Evolutionary conservation across 2,113 vertebrate species (phyloP).

Genomic region (Capreolus pygargus): DNA sequence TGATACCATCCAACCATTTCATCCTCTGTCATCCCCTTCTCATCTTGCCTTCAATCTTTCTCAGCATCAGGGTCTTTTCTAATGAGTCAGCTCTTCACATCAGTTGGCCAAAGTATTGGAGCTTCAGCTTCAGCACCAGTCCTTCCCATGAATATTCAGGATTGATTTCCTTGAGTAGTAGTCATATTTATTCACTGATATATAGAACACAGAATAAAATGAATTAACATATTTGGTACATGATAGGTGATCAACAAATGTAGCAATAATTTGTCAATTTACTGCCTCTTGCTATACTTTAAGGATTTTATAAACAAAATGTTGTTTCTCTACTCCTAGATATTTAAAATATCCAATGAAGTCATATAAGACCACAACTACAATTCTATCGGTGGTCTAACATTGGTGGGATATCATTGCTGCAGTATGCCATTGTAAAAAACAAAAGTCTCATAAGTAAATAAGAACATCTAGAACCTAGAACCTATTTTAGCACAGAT

Average conservation of each 20-base stretch:
- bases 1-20: not conserved
- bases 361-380: not conserved
- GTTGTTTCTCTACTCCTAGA: not conserved
- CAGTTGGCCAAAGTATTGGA: not conserved
- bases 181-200: not conserved
- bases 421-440: not conserved
- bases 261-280: not conserved
- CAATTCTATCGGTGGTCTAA: not conserved
- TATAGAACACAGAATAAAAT: not conserved
- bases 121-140: not conserved
- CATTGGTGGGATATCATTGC: not conserved
- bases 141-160: not conserved
- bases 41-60: not conserved
- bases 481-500: not conserved
- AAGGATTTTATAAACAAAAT: conserved; percentile 7
- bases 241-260: not conserved
- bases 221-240: not conserved
- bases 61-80: not conserved
- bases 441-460: not conserved
- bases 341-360: not conserved
- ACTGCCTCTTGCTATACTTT: not conserved
- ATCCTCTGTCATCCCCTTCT: not conserved
- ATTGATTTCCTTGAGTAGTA: not conserved
- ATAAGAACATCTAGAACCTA: not conserved
- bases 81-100: not conserved